Percentiles rank a stretch among this genome's conserved stretches.
Evolutionary conservation across 2,797 vertebrate genomes (phyloP).

Genomic region (Thalassophryne amazonica): DNA sequence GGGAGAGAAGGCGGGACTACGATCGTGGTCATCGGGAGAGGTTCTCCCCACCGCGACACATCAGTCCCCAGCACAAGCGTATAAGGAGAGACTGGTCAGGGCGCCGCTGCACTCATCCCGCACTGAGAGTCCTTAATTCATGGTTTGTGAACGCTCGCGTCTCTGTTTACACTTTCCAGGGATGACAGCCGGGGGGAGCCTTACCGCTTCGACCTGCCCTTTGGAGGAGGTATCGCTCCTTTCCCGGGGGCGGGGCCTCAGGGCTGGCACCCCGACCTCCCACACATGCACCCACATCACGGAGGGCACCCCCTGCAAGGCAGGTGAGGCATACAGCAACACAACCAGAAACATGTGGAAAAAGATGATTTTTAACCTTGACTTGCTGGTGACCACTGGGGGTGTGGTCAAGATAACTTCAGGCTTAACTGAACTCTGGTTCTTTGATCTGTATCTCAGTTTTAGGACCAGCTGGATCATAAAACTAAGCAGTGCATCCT

Average conservation of each 20-base stretch:
- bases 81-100: slow-evolving; percentile 85
- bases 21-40: slow-evolving; percentile 83
- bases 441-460: no score
- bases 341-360: no score
- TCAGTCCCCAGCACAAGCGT: slow-evolving; percentile 86
- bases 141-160: neutral
- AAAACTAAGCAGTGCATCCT: no score
- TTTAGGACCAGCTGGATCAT: no score
- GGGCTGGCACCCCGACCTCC: slow-evolving; percentile 83
- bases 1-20: slow-evolving; percentile 84
- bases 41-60: slow-evolving; percentile 83
- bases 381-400: no score
- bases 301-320: slow-evolving; percentile 81
- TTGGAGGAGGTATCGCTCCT: slow-evolving; percentile 78
- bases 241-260: slow-evolving; percentile 71
- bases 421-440: no score
- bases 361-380: no score
- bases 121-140: no score
- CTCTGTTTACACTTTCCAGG: slow-evolving; percentile 36
- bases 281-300: slow-evolving; percentile 81
- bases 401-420: no score
- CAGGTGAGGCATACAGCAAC: slow-evolving; percentile 65
- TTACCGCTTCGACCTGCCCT: slow-evolving; percentile 84
- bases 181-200: slow-evolving; percentile 85
- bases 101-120: no score